Conservation (phyloP, 2,888 invertebrate species). For the Elegia similella region DNA sequence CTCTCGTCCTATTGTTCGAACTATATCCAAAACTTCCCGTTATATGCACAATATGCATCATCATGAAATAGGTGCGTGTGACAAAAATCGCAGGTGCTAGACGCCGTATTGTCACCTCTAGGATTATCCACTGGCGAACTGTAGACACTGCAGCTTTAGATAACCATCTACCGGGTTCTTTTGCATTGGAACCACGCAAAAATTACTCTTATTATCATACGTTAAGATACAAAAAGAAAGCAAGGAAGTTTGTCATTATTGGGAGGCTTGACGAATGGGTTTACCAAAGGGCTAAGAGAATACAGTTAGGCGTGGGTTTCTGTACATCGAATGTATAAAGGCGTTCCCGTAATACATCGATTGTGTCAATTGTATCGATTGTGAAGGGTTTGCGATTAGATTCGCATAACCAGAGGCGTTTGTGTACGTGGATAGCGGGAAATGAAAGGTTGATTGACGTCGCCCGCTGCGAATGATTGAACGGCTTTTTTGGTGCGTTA, state of each 20-base stretch:
- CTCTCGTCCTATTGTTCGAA: neutral
- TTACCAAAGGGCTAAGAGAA: constrained; percentile 29
- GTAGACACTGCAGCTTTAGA: constrained; percentile 21
- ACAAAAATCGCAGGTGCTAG: constrained; percentile 37
- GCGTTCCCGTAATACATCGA: constrained; percentile 46
- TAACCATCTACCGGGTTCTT: constrained; percentile 17
- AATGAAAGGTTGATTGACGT: constrained; percentile 26
- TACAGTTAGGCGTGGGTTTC: constrained; percentile 40
- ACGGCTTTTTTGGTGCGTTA: constrained; percentile 2
- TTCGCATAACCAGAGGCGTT: constrained; percentile 39
- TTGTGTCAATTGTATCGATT: constrained; percentile 59
- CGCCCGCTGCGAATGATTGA: constrained; percentile 24
- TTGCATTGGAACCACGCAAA: neutral
- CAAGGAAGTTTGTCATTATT: neutral
- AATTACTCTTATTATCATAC: neutral
- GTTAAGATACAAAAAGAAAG: neutral
- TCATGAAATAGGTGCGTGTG: neutral
- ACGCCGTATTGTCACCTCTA: constrained; percentile 31
- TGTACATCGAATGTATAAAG: constrained; percentile 32
- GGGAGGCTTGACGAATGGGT: constrained; percentile 6
- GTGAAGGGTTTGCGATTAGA: constrained; percentile 47
- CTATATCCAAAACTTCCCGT: constrained; percentile 17
- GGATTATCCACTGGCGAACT: constrained; percentile 31
- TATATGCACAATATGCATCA: constrained; percentile 11
- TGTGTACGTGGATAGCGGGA: constrained; percentile 24